phyloP scores from a whole-genome alignment of 2,888 invertebrate genomes.

The Augiades crinisus region DNA sequence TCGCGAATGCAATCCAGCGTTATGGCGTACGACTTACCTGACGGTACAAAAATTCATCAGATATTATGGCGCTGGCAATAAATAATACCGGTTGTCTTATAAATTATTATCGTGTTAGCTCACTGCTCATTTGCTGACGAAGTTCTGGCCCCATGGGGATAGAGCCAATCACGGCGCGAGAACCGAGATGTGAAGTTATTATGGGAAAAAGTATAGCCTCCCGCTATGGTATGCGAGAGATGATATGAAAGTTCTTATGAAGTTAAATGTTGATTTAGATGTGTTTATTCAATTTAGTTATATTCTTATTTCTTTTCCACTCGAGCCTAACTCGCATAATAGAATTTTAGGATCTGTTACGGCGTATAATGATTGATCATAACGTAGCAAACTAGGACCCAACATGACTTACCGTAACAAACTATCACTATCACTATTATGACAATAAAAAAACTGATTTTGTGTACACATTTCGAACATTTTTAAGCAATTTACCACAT shows the following conservation, averaged over 20 bases:
- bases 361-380: too few species aligned
- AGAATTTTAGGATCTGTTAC: too few species aligned
- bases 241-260: constrained; percentile 13
- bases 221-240: constrained; percentile 5
- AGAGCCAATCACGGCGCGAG: constrained; percentile 73
- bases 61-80: constrained; percentile 60
- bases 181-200: constrained; percentile 66
- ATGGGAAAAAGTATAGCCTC: constrained; percentile 56
- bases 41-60: constrained; percentile 36
- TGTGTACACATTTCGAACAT: too few species aligned
- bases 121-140: constrained; percentile 81
- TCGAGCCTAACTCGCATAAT: too few species aligned
- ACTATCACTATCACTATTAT: too few species aligned
- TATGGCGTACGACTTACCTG: constrained; percentile 16
- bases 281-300: too few species aligned
- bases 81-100: constrained; percentile 74
- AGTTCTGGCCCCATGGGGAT: constrained; percentile 67
- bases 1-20: constrained; percentile 5
- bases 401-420: too few species aligned
- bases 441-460: too few species aligned
- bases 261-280: constrained; percentile 10
- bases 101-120: constrained; percentile 77
- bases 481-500: too few species aligned
- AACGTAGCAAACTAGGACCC: too few species aligned
- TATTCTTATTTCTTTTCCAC: too few species aligned